Evolutionary conservation across 2,888 invertebrate species (phyloP).

Genomic region (Sthenelais limicola): DNA sequence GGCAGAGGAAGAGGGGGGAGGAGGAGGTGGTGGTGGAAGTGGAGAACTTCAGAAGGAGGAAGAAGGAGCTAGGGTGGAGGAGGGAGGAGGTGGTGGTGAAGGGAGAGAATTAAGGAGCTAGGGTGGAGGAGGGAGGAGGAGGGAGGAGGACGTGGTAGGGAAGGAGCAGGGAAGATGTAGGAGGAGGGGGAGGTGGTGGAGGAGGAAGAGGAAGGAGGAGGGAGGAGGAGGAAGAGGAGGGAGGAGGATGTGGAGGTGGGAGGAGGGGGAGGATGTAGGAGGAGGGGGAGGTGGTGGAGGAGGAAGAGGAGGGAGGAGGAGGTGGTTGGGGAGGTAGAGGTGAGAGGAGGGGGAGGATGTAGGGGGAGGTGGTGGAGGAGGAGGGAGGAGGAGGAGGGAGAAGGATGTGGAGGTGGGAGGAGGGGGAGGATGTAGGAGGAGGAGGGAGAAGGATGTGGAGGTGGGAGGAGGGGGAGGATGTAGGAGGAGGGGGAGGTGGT

Average conservation of each 20-base stretch:
- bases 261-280: background rate
- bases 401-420: background rate
- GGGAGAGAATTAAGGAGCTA: background rate
- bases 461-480: background rate
- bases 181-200: background rate
- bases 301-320: background rate
- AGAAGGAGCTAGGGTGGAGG: background rate
- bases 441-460: too few species aligned
- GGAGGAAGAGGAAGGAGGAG: background rate
- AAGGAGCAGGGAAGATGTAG: background rate
- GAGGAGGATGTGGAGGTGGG: background rate
- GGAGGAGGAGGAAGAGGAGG: background rate
- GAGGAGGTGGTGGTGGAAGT: too few species aligned
- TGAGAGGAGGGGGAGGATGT: background rate
- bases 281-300: background rate
- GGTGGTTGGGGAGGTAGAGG: background rate
- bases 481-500: too few species aligned
- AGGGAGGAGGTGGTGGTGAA: background rate
- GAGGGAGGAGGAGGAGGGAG: background rate
- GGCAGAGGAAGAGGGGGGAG: conserved; percentile 1
- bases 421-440: too few species aligned
- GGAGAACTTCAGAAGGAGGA: background rate
- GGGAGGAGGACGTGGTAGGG: background rate
- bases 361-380: background rate
- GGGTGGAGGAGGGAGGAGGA: background rate